Evolutionary conservation across 2,888 invertebrate species (phyloP), one percentile per base, ranked within the genome.

Genomic region (Scaptodrosophila latifasciaeformis): DNA sequence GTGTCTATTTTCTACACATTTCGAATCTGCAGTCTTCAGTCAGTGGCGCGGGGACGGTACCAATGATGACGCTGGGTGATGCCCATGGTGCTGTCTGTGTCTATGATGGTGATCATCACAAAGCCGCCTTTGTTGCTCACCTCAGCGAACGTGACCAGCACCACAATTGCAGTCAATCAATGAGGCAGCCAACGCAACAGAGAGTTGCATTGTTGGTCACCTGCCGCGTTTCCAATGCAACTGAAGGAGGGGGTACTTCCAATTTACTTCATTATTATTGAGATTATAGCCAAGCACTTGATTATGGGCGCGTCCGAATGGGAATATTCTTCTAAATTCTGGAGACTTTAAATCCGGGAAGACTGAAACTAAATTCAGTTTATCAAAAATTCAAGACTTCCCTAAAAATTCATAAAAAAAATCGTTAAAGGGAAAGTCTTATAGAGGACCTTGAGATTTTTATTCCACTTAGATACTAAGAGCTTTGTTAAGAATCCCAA

Each of bases 151-250:
- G 79, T 75, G 79, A 78, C 71, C 49, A 50, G 79, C 72, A 79
- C 59, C 47, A 64, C 72, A 79, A 79, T 62, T 58, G 72, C 58
- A 49, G 61, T 64, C 76, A 52, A 69, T 76, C 68, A 65, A 59
- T 55, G 68, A 59, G 52, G 49, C 60, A 60, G 65, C 65, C 59
- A 34, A 34, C 49, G 34, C 39, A 51, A 37, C 49, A 31, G 24
- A 15, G 30, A 56, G n/a, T n/a, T n/a, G 34, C 15, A 15, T 15
- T 40, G 47, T 18, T 53, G 71, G 67, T 71, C 66, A 65, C 49
- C 62, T 35, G 47, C 49, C 18, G 37, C 10, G 37, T 18, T 17
- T 15, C 37, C 5, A 17, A 5, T 27, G 27, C 27, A n/a, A 3
- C 24, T 5, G 24, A 24, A 24, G 24, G 31, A 31, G 31, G 9